Percentiles rank a stretch among this genome's conserved stretches.
Evolutionary conservation across 2,888 invertebrate species (phyloP).

Genomic region (Eudiplozoon nipponicum): DNA sequence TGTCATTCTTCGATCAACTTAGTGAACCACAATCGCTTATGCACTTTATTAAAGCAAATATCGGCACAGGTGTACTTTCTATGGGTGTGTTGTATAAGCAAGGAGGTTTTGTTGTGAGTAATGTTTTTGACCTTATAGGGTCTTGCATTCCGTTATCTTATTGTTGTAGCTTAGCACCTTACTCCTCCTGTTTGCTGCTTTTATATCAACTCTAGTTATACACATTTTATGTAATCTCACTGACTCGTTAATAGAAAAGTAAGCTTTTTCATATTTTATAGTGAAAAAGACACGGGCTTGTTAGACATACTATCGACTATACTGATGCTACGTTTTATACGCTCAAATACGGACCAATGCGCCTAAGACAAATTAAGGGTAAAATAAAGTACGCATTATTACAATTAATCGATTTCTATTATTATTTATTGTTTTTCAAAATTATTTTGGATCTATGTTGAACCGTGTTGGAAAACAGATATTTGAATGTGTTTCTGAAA

Average conservation of each 20-base stretch:
- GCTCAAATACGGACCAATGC: conserved; percentile 6
- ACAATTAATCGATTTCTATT: no score
- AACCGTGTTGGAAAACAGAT: no score
- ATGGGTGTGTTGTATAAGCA: background rate
- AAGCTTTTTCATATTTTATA: no score
- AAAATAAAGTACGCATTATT: conserved; percentile 9
- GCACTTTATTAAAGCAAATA: conserved; percentile 1
- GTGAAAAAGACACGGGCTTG: background rate
- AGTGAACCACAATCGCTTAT: background rate
- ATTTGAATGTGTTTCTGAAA: no score
- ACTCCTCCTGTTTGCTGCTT: background rate
- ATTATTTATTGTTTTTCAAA: no score
- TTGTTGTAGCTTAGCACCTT: background rate
- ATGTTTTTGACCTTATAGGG: background rate
- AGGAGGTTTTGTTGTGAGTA: background rate
- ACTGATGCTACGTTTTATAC: conserved; percentile 4
- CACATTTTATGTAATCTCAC: background rate
- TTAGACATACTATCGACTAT: conserved; percentile 7
- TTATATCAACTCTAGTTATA: background rate
- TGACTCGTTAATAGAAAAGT: no score
- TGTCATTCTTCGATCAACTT: no score
- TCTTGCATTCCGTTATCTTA: no score
- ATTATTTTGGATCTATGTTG: no score
- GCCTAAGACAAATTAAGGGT: conserved; percentile 1
- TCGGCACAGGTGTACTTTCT: background rate